A percentile compares a stretch with the other conserved stretches of the same genome.
These are phyloP conservation scores for Lasioglossum vierecki DNA, from an alignment of 2,888 invertebrate genomes.

Conservation along the genomic window DNA sequence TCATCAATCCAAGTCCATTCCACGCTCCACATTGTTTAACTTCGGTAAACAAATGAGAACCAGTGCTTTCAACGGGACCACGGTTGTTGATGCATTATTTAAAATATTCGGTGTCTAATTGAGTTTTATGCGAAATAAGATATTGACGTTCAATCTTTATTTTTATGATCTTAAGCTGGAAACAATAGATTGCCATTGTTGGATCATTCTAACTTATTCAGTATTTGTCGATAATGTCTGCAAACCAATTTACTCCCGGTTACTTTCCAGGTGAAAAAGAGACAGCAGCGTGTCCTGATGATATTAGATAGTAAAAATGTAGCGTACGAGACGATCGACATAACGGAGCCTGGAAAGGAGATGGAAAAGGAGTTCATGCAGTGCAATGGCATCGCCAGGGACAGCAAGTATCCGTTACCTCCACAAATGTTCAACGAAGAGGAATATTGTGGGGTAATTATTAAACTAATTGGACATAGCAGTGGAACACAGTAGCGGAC, in stretches of 20 bases:
- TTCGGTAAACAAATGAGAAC: too few relatives aligned
- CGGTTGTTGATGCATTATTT: too few relatives aligned
- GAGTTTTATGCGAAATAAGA: too few relatives aligned
- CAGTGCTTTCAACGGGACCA: too few relatives aligned
- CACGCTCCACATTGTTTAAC: too few relatives aligned
- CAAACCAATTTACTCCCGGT: not conserved
- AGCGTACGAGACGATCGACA: constrained; percentile 95
- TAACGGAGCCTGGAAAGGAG: constrained; percentile 96
- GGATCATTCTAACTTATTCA: too few relatives aligned
- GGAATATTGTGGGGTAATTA: constrained; percentile 95
- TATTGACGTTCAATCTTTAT: too few relatives aligned
- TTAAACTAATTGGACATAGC: not conserved
- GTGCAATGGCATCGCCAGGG: constrained; percentile 91
- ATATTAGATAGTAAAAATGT: constrained; percentile 96
- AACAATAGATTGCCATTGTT: too few relatives aligned
- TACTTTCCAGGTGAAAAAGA: constrained; percentile 93
- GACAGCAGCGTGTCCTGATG: constrained; percentile 97
- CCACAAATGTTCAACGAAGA: constrained; percentile 98
- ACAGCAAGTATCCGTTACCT: constrained; percentile 92
- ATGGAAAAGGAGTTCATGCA: constrained; percentile 96
- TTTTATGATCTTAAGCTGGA: too few relatives aligned
- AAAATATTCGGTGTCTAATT: too few relatives aligned
- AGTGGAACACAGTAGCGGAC: not conserved
- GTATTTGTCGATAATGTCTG: not conserved
- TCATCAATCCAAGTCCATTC: too few relatives aligned